These are phyloP conservation scores for Polietes domitor DNA, from an alignment of 2,888 invertebrate species.

Conservation along the genomic window DNA sequence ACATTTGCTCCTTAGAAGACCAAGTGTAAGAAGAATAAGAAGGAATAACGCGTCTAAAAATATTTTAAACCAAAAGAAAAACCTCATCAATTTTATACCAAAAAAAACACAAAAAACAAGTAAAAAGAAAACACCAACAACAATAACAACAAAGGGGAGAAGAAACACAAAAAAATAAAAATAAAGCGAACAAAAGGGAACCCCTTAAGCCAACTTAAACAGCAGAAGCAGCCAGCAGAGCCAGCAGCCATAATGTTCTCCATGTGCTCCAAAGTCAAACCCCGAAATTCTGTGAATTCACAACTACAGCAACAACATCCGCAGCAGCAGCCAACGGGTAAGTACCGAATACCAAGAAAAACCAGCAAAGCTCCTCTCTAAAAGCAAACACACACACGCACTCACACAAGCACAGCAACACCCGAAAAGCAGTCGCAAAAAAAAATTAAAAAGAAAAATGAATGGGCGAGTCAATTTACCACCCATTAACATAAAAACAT, in stretches of 20 bases:
- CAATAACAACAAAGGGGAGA: not conserved
- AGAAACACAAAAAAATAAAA: not conserved
- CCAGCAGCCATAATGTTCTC: slow-evolving; percentile 76
- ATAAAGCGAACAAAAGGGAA: slow-evolving; percentile 6
- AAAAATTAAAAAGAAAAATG: slow-evolving; percentile 22
- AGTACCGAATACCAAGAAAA: slow-evolving; percentile 66
- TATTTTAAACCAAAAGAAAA: slow-evolving; percentile 30
- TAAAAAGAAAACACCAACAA: not conserved
- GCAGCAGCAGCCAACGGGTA: slow-evolving; percentile 73
- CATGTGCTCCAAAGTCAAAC: slow-evolving; percentile 80
- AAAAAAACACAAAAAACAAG: not conserved
- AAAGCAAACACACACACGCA: slow-evolving; percentile 15
- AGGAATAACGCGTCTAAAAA: slow-evolving; percentile 23
- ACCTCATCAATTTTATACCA: slow-evolving; percentile 36
- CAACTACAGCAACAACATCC: slow-evolving; percentile 70
- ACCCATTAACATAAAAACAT: slow-evolving; percentile 43
- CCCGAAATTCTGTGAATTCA: slow-evolving; percentile 74
- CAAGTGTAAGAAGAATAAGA: slow-evolving; percentile 7
- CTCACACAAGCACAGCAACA: not conserved
- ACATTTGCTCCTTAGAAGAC: slow-evolving; percentile 22
- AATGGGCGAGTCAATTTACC: slow-evolving; percentile 34
- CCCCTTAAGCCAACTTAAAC: slow-evolving; percentile 20
- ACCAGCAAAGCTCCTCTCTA: slow-evolving; percentile 2
- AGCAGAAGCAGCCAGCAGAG: slow-evolving; percentile 17
- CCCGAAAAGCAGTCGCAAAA: slow-evolving; percentile 1